phyloP scores from a whole-genome alignment of 2,888 invertebrate genomes.

The Scaptomyza cyrtandrae region DNA sequence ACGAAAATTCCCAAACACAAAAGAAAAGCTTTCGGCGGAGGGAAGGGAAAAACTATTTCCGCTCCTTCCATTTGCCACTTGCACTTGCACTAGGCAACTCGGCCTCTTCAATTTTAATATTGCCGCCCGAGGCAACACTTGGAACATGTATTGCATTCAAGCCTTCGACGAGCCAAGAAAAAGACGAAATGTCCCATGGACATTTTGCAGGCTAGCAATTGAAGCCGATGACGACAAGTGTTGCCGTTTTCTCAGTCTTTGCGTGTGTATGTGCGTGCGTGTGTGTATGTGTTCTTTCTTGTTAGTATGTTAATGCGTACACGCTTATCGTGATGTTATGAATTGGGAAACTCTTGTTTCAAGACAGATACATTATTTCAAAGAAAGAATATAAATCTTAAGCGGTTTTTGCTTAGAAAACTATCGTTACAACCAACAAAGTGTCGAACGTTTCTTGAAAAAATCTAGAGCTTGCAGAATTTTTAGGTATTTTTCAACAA shows the following conservation, averaged over 20 bases:
- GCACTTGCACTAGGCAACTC: conserved; percentile 53
- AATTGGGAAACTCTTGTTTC: too few species aligned
- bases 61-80: conserved; percentile 49
- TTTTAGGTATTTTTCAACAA: too few species aligned
- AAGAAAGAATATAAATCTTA: too few species aligned
- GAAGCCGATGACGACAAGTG: conserved; percentile 67
- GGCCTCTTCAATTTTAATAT: conserved; percentile 72
- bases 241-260: conserved; percentile 1
- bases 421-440: too few species aligned
- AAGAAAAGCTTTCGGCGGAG: conserved; percentile 24
- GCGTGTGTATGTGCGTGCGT: too few species aligned
- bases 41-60: conserved; percentile 67
- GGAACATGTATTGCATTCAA: not conserved
- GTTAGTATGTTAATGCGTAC: not conserved
- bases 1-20: conserved; percentile 29
- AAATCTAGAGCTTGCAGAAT: too few species aligned
- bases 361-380: too few species aligned
- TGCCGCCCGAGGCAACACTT: conserved; percentile 60
- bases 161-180: not conserved
- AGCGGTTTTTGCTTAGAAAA: too few species aligned
- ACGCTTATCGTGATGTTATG: not conserved
- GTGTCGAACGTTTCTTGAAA: too few species aligned
- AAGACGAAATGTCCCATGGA: conserved; percentile 13
- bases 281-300: not conserved
- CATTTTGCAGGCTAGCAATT: conserved; percentile 58